These are phyloP conservation scores for Acronicta alni DNA, from an alignment of 2,888 invertebrate genomes.

Conservation along the genomic window DNA sequence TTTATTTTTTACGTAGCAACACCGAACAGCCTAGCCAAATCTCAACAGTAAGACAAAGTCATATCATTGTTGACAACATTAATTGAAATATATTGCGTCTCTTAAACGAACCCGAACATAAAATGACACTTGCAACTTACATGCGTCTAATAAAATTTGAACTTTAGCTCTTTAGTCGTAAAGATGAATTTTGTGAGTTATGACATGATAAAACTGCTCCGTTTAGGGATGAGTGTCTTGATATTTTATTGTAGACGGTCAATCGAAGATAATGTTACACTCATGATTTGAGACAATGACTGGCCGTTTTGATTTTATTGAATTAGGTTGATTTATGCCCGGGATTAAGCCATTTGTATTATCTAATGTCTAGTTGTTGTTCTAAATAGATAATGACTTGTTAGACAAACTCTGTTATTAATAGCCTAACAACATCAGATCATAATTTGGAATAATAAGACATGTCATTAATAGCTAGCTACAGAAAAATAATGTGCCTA, in stretches of 20 bases:
- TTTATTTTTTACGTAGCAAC: slow-evolving; percentile 43
- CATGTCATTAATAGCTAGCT: background rate
- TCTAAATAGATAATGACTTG: slow-evolving; percentile 18
- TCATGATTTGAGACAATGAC: slow-evolving; percentile 86
- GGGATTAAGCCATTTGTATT: slow-evolving; percentile 44
- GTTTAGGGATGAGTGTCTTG: slow-evolving; percentile 38
- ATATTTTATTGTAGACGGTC: slow-evolving; percentile 67
- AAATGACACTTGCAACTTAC: slow-evolving; percentile 68
- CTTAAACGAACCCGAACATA: slow-evolving; percentile 73
- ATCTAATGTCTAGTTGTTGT: background rate
- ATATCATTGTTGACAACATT: slow-evolving; percentile 79
- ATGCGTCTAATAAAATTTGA: slow-evolving; percentile 53
- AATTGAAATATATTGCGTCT: slow-evolving; percentile 88
- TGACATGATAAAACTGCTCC: slow-evolving; percentile 62
- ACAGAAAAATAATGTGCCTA: too few species aligned
- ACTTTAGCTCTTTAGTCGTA: slow-evolving; percentile 55
- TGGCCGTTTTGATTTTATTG: slow-evolving; percentile 81
- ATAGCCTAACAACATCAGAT: slow-evolving; percentile 9
- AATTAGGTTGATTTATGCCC: slow-evolving; percentile 68
- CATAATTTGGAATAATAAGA: background rate
- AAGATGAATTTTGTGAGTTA: slow-evolving; percentile 54
- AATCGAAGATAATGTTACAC: slow-evolving; percentile 87
- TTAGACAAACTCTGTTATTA: slow-evolving; percentile 18
- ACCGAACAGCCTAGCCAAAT: slow-evolving; percentile 71
- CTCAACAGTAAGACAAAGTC: slow-evolving; percentile 79